phyloP scores from a whole-genome alignment of 2,113 vertebrate species.

The Sylvilagus bachmani region DNA sequence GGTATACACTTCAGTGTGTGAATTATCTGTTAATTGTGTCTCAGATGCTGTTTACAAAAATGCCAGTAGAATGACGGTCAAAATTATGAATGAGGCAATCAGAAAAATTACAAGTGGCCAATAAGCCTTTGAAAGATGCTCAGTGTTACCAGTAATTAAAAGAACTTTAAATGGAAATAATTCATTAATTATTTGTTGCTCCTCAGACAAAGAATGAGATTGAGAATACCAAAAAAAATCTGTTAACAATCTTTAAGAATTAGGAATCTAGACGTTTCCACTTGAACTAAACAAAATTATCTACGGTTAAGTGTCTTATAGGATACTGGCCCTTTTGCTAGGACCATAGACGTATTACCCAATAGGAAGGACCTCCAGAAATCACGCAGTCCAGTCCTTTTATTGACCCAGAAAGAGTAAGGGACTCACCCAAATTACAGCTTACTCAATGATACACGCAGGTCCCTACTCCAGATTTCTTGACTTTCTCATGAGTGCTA shows the following conservation, averaged over 20 bases:
- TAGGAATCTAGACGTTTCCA: not conserved
- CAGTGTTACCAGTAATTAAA: slow-evolving; percentile 30
- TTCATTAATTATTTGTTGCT: slow-evolving; percentile 17
- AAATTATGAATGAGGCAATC: not conserved
- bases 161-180: slow-evolving; percentile 16
- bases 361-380: slow-evolving; percentile 13
- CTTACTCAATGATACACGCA: not conserved
- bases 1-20: not conserved
- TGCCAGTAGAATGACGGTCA: not conserved
- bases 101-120: not conserved
- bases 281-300: not conserved
- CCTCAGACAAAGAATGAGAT: slow-evolving; percentile 26
- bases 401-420: slow-evolving; percentile 31
- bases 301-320: not conserved
- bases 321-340: slow-evolving; percentile 3
- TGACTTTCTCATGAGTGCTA: not conserved
- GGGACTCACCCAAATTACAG: not conserved
- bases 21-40: slow-evolving; percentile 1
- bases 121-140: not conserved
- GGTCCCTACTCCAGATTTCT: not conserved
- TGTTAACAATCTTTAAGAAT: not conserved
- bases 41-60: slow-evolving; percentile 37
- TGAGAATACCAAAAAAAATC: not conserved
- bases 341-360: slow-evolving; percentile 15
- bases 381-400: not conserved